Conservation (phyloP, 2,888 invertebrate genomes). For the Rhagonycha lutea region DNA sequence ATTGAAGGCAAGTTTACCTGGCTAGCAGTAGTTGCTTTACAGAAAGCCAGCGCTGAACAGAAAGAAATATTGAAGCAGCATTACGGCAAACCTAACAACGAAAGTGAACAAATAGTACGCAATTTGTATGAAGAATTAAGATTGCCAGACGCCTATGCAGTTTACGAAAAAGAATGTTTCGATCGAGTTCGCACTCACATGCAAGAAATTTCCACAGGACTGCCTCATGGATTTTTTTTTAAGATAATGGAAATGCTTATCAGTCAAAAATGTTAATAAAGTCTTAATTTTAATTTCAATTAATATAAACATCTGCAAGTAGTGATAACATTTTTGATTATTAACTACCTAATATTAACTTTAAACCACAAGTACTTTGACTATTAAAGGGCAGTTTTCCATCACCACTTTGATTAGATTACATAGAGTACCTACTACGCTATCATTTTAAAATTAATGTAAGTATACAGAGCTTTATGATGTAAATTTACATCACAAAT, state of each 20-base stretch:
- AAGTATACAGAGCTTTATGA: too few species aligned
- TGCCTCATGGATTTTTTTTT: conserved; percentile 81
- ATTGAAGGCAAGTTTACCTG: conserved; percentile 96
- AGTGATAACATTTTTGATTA: too few species aligned
- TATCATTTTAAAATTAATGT: too few species aligned
- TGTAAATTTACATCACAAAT: too few species aligned
- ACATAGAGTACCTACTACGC: too few species aligned
- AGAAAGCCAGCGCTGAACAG: neutral
- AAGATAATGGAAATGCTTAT: conserved; percentile 82
- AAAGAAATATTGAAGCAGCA: neutral
- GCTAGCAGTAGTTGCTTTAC: conserved; percentile 62
- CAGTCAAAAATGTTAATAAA: conserved; percentile 64
- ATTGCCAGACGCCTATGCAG: conserved; percentile 74
- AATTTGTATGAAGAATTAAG: conserved; percentile 77
- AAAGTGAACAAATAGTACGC: conserved; percentile 67
- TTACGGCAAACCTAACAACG: neutral
- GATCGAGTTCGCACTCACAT: conserved; percentile 82
- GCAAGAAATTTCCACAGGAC: conserved; percentile 79
- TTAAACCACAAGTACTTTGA: too few species aligned
- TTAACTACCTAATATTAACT: too few species aligned
- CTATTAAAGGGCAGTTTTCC: too few species aligned
- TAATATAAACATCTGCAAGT: too few species aligned
- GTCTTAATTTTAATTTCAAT: neutral
- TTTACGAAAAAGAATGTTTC: conserved; percentile 82
- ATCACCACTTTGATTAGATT: too few species aligned